A percentile compares a stretch with the other conserved stretches of the same genome.
phyloP scores from a whole-genome alignment of 2,797 vertebrate genomes.

The Megaceryle alcyon region DNA sequence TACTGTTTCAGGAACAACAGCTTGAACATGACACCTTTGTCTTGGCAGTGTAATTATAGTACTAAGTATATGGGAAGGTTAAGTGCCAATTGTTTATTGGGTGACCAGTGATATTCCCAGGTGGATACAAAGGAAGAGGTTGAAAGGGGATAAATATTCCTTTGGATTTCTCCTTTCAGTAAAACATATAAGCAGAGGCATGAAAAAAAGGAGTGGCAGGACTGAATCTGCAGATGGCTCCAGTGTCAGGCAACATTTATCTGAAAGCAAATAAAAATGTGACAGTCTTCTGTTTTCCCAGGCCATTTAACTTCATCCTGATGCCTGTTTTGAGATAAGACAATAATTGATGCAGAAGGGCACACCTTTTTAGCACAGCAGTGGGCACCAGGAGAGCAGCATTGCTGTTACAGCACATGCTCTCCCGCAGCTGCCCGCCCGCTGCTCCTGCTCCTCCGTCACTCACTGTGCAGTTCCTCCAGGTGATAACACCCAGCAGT shows the following conservation, averaged over 20 bases:
- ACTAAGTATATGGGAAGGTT: not conserved
- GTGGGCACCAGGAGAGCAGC: not conserved
- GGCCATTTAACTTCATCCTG: not conserved
- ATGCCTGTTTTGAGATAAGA: not conserved
- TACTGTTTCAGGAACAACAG: not conserved
- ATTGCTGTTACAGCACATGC: rapidly evolving
- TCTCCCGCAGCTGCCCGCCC: not conserved
- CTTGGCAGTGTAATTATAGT: not conserved
- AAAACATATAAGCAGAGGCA: not conserved
- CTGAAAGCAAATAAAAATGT: slow-evolving; percentile 28
- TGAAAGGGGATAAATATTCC: not conserved
- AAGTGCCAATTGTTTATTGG: not conserved
- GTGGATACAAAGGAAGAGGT: not conserved
- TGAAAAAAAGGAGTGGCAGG: not conserved
- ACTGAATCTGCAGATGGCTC: not conserved
- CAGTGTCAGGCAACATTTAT: not conserved
- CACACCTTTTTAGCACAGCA: not conserved
- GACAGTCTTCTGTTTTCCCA: slow-evolving; percentile 33
- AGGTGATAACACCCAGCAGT: not conserved
- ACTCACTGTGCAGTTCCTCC: rapidly evolving
- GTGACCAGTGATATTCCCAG: not conserved
- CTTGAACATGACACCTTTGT: not conserved
- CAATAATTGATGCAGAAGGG: not conserved
- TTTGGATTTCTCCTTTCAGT: not conserved
- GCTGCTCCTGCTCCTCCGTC: not conserved